Conservation (phyloP, 2,113 vertebrate genomes). For the Chaenogobius annularis region DNA sequence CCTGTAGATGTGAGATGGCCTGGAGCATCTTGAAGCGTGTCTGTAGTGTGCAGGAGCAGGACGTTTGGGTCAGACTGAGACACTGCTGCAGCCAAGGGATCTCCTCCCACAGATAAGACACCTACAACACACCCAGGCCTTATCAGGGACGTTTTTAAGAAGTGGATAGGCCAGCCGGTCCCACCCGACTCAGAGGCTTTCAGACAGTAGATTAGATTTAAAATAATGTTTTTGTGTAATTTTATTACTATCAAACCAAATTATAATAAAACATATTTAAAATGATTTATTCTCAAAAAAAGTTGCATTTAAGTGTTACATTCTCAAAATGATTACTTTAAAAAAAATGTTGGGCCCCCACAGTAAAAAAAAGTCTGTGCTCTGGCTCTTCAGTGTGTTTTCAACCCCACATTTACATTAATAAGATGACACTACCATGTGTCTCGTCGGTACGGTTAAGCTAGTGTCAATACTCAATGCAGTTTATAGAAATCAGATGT, state of each 20-base stretch:
- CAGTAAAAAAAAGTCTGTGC: too few species aligned
- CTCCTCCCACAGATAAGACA: slow-evolving; percentile 89
- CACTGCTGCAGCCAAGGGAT: slow-evolving; percentile 87
- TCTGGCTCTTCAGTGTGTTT: neutral
- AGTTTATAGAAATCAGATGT: neutral
- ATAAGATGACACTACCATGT: neutral
- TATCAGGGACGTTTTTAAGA: too few species aligned
- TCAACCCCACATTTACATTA: neutral
- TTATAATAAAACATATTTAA: too few species aligned
- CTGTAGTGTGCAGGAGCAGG: slow-evolving; percentile 88
- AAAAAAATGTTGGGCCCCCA: too few species aligned
- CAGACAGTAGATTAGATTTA: too few species aligned
- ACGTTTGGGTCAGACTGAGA: slow-evolving; percentile 82
- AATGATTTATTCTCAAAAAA: too few species aligned
- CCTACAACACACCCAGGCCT: slow-evolving; percentile 64
- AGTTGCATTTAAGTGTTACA: too few species aligned
- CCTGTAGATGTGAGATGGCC: slow-evolving; percentile 86
- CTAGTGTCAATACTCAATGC: neutral
- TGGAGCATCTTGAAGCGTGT: slow-evolving; percentile 89
- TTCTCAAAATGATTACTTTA: too few species aligned
- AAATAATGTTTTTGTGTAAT: too few species aligned
- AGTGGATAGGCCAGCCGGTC: too few species aligned
- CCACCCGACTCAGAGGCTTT: too few species aligned
- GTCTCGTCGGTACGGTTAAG: neutral
- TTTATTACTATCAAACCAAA: too few species aligned